Base-by-base conservation (phyloP, 2,888 invertebrate species). In the Lottia gigantea region DNA sequence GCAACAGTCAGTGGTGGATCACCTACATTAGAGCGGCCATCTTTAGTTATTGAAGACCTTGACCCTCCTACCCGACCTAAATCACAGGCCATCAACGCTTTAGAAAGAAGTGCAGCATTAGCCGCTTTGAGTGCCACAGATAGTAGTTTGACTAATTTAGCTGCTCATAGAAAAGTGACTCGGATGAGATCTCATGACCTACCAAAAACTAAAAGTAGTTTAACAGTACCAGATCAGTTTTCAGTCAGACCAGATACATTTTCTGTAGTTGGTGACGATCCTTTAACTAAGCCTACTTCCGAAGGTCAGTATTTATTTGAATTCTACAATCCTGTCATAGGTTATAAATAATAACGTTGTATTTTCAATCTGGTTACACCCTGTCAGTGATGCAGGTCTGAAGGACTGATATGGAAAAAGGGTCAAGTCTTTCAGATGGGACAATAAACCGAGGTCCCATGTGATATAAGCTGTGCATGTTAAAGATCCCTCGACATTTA, bases 1-100 rank as follows among this genome's bases (percentile, higher is more conserved):
- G 95, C 96, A 80, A 95, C 96, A 1, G 94, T 97, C 77, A 94
- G 95, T 80, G 95, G 97, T 19, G 94, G 85, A 6, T 87, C 87
- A 0, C 87, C 87, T 0, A 85, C 85, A 11, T 74, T 82, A 25
- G 79, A 81, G 45, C 77, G 83, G 15, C 80, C 83, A 8, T 74
- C 82, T 0, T 72, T 85, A 31, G 81, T 81, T n/a, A 83, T 85
- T n/a, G 82, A 84, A 46, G 83, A 83, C 63, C 80, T 83, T 26
- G 83, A 83, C 66, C 80, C 82, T 4, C 81, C 83, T 1, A 76
- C 79, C 15, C 71, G 83, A 67, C 85, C 84, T 0, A 85, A 84
- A 70, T 83, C 83, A 16, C 74, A 78, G 70, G 74, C 75, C 31
- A 66, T 76, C 64, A 76, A 74, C 69, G 25, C 68, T 47, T 67